Evolutionary conservation across 2,113 vertebrate genomes (phyloP).

Genomic region (Saguinus imperator): DNA sequence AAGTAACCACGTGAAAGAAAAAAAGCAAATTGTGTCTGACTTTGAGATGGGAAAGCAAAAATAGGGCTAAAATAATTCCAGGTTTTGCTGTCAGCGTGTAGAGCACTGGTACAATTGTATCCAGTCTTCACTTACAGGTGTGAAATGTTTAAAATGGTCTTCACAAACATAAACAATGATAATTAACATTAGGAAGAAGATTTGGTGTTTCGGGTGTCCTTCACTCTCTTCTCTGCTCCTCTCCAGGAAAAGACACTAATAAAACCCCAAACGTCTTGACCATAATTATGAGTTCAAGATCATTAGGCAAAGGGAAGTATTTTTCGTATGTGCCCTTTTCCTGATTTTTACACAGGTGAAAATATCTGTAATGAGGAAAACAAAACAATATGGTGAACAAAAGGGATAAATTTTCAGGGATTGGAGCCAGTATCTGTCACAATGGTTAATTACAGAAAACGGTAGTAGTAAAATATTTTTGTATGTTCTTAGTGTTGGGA

Average conservation of each 20-base stretch:
- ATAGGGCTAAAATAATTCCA: slow-evolving; percentile 46
- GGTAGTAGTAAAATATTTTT: slow-evolving; percentile 55
- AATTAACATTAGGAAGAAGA: slow-evolving; percentile 56
- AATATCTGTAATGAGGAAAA: slow-evolving; percentile 55
- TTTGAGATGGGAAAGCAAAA: slow-evolving; percentile 49
- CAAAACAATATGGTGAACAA: slow-evolving; percentile 75
- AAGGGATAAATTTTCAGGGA: slow-evolving; percentile 75
- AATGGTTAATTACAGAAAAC: slow-evolving; percentile 64
- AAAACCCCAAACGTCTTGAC: not conserved
- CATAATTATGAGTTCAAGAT: slow-evolving; percentile 58
- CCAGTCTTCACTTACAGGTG: slow-evolving; percentile 56
- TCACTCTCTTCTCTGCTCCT: slow-evolving; percentile 1
- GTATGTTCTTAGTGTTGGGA: not conserved
- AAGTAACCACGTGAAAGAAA: slow-evolving; percentile 67
- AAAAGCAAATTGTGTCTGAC: slow-evolving; percentile 42
- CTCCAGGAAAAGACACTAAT: slow-evolving; percentile 17
- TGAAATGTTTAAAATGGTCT: slow-evolving; percentile 66
- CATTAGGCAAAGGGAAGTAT: slow-evolving; percentile 19
- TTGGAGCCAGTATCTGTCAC: slow-evolving; percentile 59
- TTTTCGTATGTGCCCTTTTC: not conserved
- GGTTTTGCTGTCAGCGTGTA: slow-evolving; percentile 18
- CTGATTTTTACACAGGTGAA: slow-evolving; percentile 69
- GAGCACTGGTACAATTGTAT: slow-evolving; percentile 11
- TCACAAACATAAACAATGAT: slow-evolving; percentile 60
- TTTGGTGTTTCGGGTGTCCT: slow-evolving; percentile 45